phyloP scores from a whole-genome alignment of 2,888 invertebrate genomes.

The Lydus trimaculatus region DNA sequence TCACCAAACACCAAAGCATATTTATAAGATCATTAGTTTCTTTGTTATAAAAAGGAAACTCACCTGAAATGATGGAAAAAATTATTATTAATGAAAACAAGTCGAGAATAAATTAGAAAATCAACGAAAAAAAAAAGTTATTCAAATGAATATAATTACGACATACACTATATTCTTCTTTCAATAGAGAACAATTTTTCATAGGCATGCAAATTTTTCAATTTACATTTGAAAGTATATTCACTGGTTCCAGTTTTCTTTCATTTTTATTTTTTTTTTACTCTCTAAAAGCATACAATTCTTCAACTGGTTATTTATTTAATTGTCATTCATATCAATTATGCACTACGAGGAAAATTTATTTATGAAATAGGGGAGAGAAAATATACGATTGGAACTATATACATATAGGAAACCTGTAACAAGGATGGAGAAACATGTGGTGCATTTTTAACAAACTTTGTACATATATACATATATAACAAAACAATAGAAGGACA shows the following conservation, averaged over 20 bases:
- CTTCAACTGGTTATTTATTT: constrained; percentile 3
- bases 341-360: neutral
- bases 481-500: constrained; percentile 20
- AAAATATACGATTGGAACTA: neutral
- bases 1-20: constrained; percentile 27
- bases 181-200: constrained; percentile 10
- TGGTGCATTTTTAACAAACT: constrained; percentile 13
- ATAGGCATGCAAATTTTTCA: constrained; percentile 19
- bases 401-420: neutral
- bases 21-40: constrained; percentile 14
- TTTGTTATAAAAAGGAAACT: neutral
- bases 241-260: constrained; percentile 10
- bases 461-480: neutral
- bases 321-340: constrained; percentile 10
- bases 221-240: constrained; percentile 25
- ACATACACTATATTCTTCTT: neutral
- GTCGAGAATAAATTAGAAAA: constrained; percentile 10
- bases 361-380: constrained; percentile 1
- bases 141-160: constrained; percentile 16
- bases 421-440: neutral
- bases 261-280: neutral
- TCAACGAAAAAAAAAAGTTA: neutral
- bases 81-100: constrained; percentile 12
- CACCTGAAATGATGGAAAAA: constrained; percentile 15
- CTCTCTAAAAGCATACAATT: neutral